Conservation (phyloP, 2,888 invertebrate species). For the Euspilapteryx auroguttella region DNA sequence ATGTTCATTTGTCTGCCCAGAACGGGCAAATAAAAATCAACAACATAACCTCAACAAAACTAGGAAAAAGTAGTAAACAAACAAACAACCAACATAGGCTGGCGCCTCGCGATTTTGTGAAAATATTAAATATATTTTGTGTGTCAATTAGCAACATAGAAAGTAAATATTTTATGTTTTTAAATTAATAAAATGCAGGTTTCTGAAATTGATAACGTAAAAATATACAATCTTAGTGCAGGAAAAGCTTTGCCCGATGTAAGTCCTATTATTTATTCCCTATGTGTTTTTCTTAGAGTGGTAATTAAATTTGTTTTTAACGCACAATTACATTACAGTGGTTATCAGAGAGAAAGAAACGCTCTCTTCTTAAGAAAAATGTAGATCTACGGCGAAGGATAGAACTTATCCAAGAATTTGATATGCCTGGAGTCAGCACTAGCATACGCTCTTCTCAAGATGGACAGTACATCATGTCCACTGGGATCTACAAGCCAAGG, state of each 20-base stretch:
- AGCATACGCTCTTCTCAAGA: constrained; percentile 84
- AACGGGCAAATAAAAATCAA: no score
- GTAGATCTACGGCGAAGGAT: constrained; percentile 88
- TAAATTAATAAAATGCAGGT: constrained; percentile 74
- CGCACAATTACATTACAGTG: no score
- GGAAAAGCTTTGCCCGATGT: constrained; percentile 97
- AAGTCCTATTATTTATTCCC: constrained; percentile 30
- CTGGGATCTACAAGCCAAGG: constrained; percentile 95
- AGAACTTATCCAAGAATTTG: constrained; percentile 98
- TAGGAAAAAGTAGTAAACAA: no score
- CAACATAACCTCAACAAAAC: no score
- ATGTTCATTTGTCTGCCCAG: no score
- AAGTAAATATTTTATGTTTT: neutral
- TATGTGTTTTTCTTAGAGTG: no score
- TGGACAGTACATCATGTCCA: constrained; percentile 88
- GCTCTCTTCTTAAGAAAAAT: constrained; percentile 83
- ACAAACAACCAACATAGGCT: no score
- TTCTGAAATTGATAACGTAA: constrained; percentile 91
- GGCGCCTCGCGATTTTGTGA: no score
- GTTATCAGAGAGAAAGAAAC: constrained; percentile 82
- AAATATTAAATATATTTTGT: no score
- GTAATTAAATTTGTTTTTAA: no score
- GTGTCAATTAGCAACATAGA: no score
- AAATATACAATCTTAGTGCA: constrained; percentile 96
- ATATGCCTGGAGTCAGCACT: constrained; percentile 95